Percentiles rank a stretch among this genome's conserved stretches.
Evolutionary conservation across 2,797 vertebrate genomes (phyloP).

Genomic region (Bradypodion ventrale): DNA sequence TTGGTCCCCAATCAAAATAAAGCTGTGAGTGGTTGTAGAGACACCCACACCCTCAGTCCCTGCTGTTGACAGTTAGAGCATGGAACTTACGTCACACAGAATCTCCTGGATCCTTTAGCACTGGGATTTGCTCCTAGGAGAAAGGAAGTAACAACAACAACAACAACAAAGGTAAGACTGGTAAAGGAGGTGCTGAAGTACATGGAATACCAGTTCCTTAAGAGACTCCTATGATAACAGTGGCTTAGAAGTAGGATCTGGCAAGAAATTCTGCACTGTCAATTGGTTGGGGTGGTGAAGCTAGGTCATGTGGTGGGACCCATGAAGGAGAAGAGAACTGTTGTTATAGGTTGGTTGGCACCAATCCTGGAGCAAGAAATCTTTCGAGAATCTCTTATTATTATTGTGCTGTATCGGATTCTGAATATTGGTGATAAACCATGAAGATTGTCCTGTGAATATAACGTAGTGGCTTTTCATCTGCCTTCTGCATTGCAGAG

Average conservation of each 20-base stretch:
- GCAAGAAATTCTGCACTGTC: neutral
- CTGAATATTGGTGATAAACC: no score
- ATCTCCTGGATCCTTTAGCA: conserved; percentile 34
- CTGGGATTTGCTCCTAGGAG: conserved; percentile 46
- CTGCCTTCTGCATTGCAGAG: no score
- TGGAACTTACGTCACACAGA: conserved; percentile 61
- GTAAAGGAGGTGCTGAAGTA: no score
- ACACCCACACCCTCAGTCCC: neutral
- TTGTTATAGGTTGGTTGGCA: neutral
- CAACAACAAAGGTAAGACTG: neutral
- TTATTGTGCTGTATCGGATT: no score
- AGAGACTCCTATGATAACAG: neutral
- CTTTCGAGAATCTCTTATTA: neutral
- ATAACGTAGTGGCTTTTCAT: no score
- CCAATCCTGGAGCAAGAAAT: rapidly evolving
- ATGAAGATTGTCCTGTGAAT: no score
- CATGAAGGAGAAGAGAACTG: neutral
- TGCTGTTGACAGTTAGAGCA: neutral
- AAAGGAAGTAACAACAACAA: neutral
- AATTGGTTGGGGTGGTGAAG: no score
- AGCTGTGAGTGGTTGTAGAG: neutral
- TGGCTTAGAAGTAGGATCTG: neutral
- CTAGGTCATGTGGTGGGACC: no score
- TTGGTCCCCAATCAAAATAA: neutral
- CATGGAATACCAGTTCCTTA: neutral